Conservation (phyloP, 2,888 invertebrate species). For the Eristalis tenax region DNA sequence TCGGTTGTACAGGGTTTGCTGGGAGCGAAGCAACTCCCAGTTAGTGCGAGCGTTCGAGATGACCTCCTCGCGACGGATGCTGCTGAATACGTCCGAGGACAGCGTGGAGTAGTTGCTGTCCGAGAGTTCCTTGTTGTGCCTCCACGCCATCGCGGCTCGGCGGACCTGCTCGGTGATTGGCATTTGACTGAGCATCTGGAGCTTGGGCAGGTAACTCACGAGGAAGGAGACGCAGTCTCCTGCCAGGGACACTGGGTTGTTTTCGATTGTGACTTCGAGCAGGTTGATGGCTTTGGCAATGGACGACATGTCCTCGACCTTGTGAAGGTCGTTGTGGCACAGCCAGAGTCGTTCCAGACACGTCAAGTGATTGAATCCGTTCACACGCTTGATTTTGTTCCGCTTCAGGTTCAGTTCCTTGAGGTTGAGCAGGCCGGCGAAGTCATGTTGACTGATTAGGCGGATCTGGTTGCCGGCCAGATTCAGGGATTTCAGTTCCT, state of each 20-base stretch:
- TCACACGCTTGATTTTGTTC: constrained; percentile 90
- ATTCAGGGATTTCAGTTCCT: constrained; percentile 93
- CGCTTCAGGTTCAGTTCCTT: constrained; percentile 94
- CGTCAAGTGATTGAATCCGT: constrained; percentile 90
- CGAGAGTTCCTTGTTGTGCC: constrained; percentile 88
- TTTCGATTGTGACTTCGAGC: constrained; percentile 92
- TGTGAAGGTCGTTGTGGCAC: constrained; percentile 83
- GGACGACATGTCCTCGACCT: constrained; percentile 92
- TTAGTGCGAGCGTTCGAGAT: constrained; percentile 93
- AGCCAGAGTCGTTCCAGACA: constrained; percentile 84
- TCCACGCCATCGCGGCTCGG: constrained; percentile 90
- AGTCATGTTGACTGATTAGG: constrained; percentile 88
- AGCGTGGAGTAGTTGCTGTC: constrained; percentile 81
- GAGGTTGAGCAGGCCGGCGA: constrained; percentile 89
- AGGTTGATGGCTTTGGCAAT: constrained; percentile 89
- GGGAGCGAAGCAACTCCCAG: constrained; percentile 90
- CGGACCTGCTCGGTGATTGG: constrained; percentile 90
- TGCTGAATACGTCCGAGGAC: constrained; percentile 82
- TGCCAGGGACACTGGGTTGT: constrained; percentile 90
- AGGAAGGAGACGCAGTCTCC: constrained; percentile 91
- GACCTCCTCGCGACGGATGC: constrained; percentile 89
- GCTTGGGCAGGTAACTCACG: constrained; percentile 89
- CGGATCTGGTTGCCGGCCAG: constrained; percentile 95
- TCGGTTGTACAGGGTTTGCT: constrained; percentile 79
- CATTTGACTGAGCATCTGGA: constrained; percentile 89